A percentile compares a stretch with the other conserved stretches of the same genome.
Conservation (phyloP, 2,797 vertebrate species). For the Aeoliscus strigatus region DNA sequence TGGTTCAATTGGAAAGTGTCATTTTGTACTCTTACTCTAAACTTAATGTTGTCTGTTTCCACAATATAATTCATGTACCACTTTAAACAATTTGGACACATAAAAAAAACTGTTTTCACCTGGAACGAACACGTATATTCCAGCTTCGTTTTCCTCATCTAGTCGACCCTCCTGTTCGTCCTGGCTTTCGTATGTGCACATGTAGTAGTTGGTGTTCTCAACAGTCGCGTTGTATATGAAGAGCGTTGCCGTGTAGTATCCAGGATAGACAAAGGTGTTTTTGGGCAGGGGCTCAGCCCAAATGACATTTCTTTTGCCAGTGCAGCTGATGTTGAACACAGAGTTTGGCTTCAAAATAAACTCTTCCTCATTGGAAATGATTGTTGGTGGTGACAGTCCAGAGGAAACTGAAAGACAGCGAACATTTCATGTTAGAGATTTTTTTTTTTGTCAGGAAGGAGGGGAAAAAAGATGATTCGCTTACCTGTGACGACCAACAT, state of each 20-base stretch:
- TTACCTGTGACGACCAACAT: constrained; percentile 73
- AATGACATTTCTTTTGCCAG: constrained; percentile 77
- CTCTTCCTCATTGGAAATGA: constrained; percentile 75
- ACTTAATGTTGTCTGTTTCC: no score
- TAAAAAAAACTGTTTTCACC: constrained; percentile 68
- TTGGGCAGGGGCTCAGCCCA: constrained; percentile 79
- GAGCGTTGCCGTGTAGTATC: constrained; percentile 77
- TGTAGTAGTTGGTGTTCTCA: constrained; percentile 79
- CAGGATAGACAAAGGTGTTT: constrained; percentile 76
- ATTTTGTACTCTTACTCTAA: no score
- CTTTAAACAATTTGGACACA: no score
- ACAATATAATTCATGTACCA: no score
- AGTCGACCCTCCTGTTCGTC: constrained; percentile 10
- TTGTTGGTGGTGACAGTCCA: constrained; percentile 74
- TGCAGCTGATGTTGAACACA: constrained; percentile 83
- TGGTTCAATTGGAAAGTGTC: not conserved
- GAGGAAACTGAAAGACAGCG: constrained; percentile 48
- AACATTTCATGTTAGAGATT: no score
- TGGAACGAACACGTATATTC: constrained; percentile 87
- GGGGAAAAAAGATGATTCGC: no score
- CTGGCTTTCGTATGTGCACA: constrained; percentile 71
- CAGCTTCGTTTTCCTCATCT: constrained; percentile 63
- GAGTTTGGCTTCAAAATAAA: constrained; percentile 79
- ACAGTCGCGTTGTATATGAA: constrained; percentile 79
- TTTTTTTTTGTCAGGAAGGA: no score